Base-by-base conservation (phyloP, 2,113 vertebrate genomes). In the Tauraco erythrolophus region DNA sequence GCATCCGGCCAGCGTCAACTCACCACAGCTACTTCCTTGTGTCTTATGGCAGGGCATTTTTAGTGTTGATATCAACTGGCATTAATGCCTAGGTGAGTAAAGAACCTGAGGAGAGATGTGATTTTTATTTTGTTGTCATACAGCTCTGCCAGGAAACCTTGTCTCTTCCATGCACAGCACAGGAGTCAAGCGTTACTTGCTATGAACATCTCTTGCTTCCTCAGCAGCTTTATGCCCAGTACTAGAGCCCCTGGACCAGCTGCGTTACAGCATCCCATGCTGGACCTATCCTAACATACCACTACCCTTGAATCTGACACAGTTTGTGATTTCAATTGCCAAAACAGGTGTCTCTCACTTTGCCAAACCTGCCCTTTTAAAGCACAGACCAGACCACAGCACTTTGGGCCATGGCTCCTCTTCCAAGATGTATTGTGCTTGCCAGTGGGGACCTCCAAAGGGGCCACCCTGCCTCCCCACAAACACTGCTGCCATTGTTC, bases 341-440 rank as follows among this genome's bases (percentile, higher is more conserved):
- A 17, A 54, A 75, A 17, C 13, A 11, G 16, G 2, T 28, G 21
- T 23, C 19, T 88, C 35, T 69, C 37, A 11, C 19, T 75, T 62
- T 94, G 60, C 45, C 24, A 82, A 78, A 30, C 7, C 41, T 84
- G 13, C 9, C 8, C 30, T 56, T 21, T 30, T 8, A 58, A 46
- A 6, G 1, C 22, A 48, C 18, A 41, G 25, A 41, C 13, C 7
- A 5, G 17, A n/a, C n/a, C 0, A 2, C 19, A 0, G 0, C 4
- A 0, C 12, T 66, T 74, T 21, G 31, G 18, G 7, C 50, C 43
- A 70, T 21, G 46, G 25, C 9, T 6, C 6, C 11, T 1, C 48
- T 33, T 82, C 43, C 10, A 12, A 18, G 57, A 54, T 5, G 2
- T 14, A 27, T 30, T n/a, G 27, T 6, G 15, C 31, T n/a, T 8